These are phyloP conservation scores for Chaitophorus viminalis DNA, from an alignment of 2,888 invertebrate species.

Conservation along the genomic window DNA sequence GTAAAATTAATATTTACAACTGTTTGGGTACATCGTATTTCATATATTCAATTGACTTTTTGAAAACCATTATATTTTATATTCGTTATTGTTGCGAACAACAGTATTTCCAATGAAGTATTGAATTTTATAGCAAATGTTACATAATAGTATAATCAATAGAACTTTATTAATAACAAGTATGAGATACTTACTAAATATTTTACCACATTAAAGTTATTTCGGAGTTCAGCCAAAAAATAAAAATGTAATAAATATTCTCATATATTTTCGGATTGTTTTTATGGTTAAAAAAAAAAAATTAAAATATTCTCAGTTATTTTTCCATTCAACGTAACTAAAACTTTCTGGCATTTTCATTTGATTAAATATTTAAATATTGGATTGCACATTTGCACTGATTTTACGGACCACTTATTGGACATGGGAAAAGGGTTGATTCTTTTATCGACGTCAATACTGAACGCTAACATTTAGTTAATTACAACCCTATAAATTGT, in stretches of 20 bases:
- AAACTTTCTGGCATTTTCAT: constrained; percentile 34
- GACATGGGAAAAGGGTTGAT: constrained; percentile 11
- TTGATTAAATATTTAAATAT: constrained; percentile 19
- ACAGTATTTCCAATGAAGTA: background rate
- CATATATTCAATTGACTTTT: background rate
- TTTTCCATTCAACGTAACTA: background rate
- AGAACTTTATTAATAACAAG: constrained; percentile 4
- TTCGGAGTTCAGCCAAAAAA: constrained; percentile 23
- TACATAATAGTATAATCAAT: background rate
- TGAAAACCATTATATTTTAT: background rate
- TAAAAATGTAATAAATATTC: background rate
- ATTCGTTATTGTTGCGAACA: background rate
- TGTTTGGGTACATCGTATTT: background rate
- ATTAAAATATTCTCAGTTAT: constrained; percentile 36
- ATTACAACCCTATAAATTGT: constrained; percentile 25
- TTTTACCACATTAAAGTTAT: background rate
- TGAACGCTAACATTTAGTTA: constrained; percentile 33
- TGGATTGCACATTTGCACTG: background rate
- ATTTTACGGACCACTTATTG: constrained; percentile 22
- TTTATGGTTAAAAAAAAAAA: constrained; percentile 16
- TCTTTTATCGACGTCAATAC: constrained; percentile 21
- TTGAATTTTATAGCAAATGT: background rate
- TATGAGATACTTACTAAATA: background rate
- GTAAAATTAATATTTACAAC: too few species aligned
- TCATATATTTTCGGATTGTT: background rate